Percentiles rank a stretch among this genome's conserved stretches.
phyloP scores from a whole-genome alignment of 2,797 vertebrate genomes.

The Syngnathus rostellatus region DNA sequence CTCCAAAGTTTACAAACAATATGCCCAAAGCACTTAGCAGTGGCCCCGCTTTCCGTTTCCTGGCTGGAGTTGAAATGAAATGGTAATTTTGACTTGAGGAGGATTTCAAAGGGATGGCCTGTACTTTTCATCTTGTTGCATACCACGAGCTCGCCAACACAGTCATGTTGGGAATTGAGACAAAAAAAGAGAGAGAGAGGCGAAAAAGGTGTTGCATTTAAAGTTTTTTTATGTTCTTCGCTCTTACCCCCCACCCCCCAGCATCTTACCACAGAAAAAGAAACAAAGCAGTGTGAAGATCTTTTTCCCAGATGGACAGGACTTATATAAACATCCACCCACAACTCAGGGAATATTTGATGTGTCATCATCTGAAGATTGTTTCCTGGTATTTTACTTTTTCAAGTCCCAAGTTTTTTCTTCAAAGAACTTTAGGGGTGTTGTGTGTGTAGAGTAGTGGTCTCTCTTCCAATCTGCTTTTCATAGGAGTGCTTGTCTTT shows the following conservation, averaged over 20 bases:
- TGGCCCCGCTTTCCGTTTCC: slow-evolving; percentile 66
- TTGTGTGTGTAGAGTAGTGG: slow-evolving; percentile 54
- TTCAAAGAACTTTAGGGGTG: slow-evolving; percentile 46
- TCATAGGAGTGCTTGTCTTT: slow-evolving; percentile 54
- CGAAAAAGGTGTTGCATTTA: slow-evolving; percentile 47
- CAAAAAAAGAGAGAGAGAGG: slow-evolving; percentile 20
- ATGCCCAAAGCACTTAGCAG: slow-evolving; percentile 71
- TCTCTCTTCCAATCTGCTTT: slow-evolving; percentile 47
- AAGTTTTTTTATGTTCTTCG: slow-evolving; percentile 47
- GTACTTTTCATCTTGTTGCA: slow-evolving; percentile 70
- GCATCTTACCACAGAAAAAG: slow-evolving; percentile 54
- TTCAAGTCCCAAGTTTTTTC: slow-evolving; percentile 53
- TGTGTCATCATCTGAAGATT: slow-evolving; percentile 64
- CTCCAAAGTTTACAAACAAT: slow-evolving; percentile 78
- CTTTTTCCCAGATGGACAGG: slow-evolving; percentile 59
- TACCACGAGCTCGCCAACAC: slow-evolving; percentile 69
- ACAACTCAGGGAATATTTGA: slow-evolving; percentile 48
- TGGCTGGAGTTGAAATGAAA: slow-evolving; percentile 78
- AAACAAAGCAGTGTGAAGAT: slow-evolving; percentile 52
- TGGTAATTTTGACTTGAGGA: slow-evolving; percentile 80
- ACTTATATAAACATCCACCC: slow-evolving; percentile 64
- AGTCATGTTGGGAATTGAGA: slow-evolving; percentile 62
- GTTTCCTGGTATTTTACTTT: slow-evolving; percentile 62
- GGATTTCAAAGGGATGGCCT: slow-evolving; percentile 76
- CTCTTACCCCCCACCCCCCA: slow-evolving; percentile 6